phyloP scores from a whole-genome alignment of 2,797 vertebrate species.

The Labeo calbasu region DNA sequence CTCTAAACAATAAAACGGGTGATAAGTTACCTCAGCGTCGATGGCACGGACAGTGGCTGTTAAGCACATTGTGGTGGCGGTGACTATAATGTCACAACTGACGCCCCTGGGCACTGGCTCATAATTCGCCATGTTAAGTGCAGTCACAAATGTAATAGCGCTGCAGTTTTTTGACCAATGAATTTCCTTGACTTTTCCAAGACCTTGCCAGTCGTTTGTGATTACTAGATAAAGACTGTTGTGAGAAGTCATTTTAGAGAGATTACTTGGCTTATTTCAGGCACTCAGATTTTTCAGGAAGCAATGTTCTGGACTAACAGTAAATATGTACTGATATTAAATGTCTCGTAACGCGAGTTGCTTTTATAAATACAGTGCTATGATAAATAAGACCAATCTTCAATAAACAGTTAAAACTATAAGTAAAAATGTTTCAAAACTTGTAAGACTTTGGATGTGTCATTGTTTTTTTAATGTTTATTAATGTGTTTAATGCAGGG shows the following conservation, averaged over 20 bases:
- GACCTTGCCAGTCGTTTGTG: neutral
- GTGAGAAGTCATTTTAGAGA: neutral
- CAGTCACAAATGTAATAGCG: conserved; percentile 30
- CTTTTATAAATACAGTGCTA: neutral
- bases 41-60: conserved; percentile 31
- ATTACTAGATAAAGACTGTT: conserved; percentile 3
- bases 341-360: neutral
- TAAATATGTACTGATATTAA: neutral
- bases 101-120: conserved; percentile 21
- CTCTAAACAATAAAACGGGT: conserved; percentile 47
- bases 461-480: too few species aligned
- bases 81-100: conserved; percentile 43
- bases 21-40: conserved; percentile 34
- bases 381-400: neutral
- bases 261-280: neutral
- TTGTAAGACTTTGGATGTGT: too few species aligned
- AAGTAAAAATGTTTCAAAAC: too few species aligned
- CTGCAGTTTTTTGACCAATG: conserved; percentile 1
- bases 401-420: neutral
- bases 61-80: conserved; percentile 26
- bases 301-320: neutral
- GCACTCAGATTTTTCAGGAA: neutral
- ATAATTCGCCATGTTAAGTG: conserved; percentile 40
- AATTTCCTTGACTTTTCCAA: conserved; percentile 6
- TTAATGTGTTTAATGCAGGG: too few species aligned